phyloP scores from a whole-genome alignment of 2,797 vertebrate species.

The Strix occidentalis region DNA sequence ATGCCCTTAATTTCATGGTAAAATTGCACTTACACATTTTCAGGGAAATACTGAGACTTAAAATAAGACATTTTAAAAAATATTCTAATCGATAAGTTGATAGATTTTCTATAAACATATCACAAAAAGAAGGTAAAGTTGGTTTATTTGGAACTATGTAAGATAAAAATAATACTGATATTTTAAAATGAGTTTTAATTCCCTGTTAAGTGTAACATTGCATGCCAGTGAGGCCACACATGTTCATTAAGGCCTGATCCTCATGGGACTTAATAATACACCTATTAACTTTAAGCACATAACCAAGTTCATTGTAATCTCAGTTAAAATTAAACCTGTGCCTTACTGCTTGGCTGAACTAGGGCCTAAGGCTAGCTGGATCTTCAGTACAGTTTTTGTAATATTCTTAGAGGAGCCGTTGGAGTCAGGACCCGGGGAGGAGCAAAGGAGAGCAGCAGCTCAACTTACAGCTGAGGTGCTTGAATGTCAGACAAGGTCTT shows the following conservation, averaged over 20 bases:
- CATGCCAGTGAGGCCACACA: background rate
- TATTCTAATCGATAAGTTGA: background rate
- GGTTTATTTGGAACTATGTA: background rate
- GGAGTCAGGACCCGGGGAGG: rapidly evolving
- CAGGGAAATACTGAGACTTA: background rate
- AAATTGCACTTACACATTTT: background rate
- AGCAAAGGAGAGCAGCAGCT: rapidly evolving
- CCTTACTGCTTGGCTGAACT: background rate
- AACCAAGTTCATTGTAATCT: background rate
- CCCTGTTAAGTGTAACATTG: background rate
- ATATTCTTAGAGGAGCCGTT: rapidly evolving
- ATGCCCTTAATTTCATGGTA: background rate
- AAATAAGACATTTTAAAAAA: background rate
- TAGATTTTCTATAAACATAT: background rate
- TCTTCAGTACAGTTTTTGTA: rapidly evolving
- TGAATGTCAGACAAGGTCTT: background rate
- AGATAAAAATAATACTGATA: background rate
- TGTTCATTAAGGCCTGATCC: background rate
- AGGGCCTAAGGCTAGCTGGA: background rate
- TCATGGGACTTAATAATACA: background rate
- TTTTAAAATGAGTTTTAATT: background rate
- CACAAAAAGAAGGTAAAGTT: background rate
- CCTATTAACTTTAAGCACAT: conserved; percentile 11
- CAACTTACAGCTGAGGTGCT: rapidly evolving
- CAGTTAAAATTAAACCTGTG: conserved; percentile 3